phyloP scores from a whole-genome alignment of 2,113 vertebrate genomes.

The Mirounga angustirostris region DNA sequence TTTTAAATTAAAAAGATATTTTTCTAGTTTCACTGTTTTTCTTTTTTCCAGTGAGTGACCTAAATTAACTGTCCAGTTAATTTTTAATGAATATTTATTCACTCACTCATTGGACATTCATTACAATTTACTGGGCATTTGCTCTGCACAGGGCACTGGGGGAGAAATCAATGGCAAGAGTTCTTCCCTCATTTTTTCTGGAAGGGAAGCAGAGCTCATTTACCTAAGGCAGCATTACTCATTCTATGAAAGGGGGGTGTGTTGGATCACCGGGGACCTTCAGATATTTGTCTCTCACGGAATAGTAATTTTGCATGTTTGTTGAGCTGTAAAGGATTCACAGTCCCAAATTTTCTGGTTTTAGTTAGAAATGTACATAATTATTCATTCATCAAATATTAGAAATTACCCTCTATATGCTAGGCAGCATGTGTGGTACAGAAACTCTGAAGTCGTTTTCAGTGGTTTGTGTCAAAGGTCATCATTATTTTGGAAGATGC shows the following conservation, averaged over 20 bases:
- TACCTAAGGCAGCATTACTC: background rate
- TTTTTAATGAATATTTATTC: slow-evolving; percentile 77
- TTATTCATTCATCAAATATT: background rate
- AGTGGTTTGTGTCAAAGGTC: background rate
- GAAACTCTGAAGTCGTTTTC: background rate
- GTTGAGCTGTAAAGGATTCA: background rate
- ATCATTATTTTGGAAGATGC: background rate
- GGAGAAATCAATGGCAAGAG: background rate
- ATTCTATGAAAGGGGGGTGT: background rate
- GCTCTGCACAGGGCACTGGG: background rate
- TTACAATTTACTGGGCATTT: slow-evolving; percentile 69
- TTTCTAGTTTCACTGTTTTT: slow-evolving; percentile 75
- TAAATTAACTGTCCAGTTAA: slow-evolving; percentile 78
- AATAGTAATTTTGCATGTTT: background rate
- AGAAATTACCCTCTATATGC: background rate
- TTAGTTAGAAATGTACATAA: background rate
- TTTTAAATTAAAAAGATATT: slow-evolving; percentile 75
- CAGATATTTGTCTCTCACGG: background rate
- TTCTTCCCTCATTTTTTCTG: background rate
- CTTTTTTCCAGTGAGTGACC: slow-evolving; percentile 74
- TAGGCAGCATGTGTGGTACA: background rate
- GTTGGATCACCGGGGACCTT: background rate
- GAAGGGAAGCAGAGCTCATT: background rate
- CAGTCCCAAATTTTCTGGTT: background rate
- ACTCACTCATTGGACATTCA: slow-evolving; percentile 59